Base-by-base conservation (phyloP, 2,113 vertebrate species). In the Pseudolaguvia tuberculata region DNA sequence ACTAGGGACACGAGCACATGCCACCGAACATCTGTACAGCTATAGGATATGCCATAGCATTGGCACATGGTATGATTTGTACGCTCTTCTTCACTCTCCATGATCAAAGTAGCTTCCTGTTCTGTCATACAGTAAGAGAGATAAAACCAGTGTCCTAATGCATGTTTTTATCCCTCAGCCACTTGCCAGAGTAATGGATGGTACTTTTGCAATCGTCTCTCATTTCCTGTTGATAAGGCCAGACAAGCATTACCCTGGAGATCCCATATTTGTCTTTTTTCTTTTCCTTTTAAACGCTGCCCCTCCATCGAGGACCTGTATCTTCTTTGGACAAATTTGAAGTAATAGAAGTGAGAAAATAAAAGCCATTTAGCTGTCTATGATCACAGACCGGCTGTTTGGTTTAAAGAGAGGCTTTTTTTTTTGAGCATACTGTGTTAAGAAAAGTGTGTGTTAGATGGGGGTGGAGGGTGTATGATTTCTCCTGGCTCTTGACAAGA, bases 191-290 rank as follows among this genome's bases (percentile, higher is more conserved):
- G 78, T 83, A 87, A 89, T 88, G 80, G 85, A 84, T 83, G 81
- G 72, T 82, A 83, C 84, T 88, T 83, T 79, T 74, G 75, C 75
- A 62, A 84, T 81, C 78, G 70, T 75, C 76, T 82, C 82, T 87
- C 73, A 84, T 87, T 87, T 86, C 85, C 79, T 79, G 65, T 83
- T 66, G 58, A 76, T 81, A 75, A 83, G 72, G 76, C 75, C 57
- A 45, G 78, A 77, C 84, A 86, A 83, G 86, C 86, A 83, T 85
- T 87, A 87, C 87, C 85, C 85, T n/a, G 73, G 83, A 88, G 87
- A 81, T 82, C 78, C 76, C 72, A 75, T 79, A 79, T 76, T 47
- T 67, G 81, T 78, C 79, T 76, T 72, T 73, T 73, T 84, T 75
- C 78, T 69, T 50, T 3, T 80, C 79, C 57, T 82, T 58, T 11